Percentiles rank a stretch among this genome's conserved stretches.
phyloP scores from a whole-genome alignment of 2,113 vertebrate genomes.

The Recurvirostra avosetta region DNA sequence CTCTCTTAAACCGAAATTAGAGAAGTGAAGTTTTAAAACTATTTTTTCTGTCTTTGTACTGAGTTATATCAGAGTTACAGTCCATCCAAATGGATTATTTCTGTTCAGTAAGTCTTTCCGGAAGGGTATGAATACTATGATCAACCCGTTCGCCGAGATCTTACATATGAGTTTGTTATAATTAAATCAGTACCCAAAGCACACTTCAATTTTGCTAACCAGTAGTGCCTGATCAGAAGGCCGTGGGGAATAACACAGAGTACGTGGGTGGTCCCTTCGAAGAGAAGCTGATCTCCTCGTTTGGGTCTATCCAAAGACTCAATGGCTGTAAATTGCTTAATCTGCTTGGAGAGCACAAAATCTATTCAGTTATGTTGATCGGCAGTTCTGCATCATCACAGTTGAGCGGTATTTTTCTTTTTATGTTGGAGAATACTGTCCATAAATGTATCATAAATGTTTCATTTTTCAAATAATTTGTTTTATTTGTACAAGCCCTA shows the following conservation, averaged over 20 bases:
- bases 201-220: not conserved
- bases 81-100: not conserved
- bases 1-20: not conserved
- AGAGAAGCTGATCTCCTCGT: conserved; percentile 21
- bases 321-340: conserved; percentile 45
- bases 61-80: not conserved
- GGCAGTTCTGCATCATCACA: not conserved
- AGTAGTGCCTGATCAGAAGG: not conserved
- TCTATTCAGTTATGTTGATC: conserved; percentile 37
- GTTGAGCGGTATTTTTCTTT: conserved; percentile 52
- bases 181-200: not conserved
- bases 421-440: not conserved
- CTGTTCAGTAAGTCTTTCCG: not conserved
- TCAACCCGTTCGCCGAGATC: not conserved
- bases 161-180: not conserved
- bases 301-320: not conserved
- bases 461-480: not conserved
- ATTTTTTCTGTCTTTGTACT: not conserved
- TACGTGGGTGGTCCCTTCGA: not conserved
- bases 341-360: conserved; percentile 51
- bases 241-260: not conserved
- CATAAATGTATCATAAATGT: not conserved
- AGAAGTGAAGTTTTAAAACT: not conserved
- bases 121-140: not conserved
- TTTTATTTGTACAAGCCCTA: not conserved